These are phyloP conservation scores for Tetrax tetrax DNA, from an alignment of 2,113 vertebrate genomes.

Conservation along the genomic window DNA sequence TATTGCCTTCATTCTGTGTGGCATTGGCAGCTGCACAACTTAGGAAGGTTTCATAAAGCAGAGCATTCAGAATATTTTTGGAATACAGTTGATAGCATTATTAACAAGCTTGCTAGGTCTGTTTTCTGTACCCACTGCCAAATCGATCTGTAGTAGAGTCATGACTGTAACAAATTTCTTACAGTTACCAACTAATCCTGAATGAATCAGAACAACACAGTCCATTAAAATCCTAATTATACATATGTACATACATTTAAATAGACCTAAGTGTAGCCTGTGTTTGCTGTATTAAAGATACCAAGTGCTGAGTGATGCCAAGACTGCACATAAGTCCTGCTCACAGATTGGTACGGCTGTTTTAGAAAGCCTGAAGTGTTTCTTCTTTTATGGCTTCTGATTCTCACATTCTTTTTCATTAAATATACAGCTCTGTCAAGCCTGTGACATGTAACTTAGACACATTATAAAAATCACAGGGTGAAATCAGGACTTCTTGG, in stretches of 20 bases:
- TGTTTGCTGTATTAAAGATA: constrained; percentile 53
- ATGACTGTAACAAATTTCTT: constrained; percentile 64
- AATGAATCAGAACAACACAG: constrained; percentile 65
- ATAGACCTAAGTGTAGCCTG: constrained; percentile 7
- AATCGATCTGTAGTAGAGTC: constrained; percentile 38
- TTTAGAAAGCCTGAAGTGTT: constrained; percentile 26
- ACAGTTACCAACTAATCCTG: constrained; percentile 67
- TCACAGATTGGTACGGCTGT: not conserved
- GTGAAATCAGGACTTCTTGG: constrained; percentile 13
- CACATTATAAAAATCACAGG: not conserved
- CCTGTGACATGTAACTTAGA: not conserved
- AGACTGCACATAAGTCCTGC: not conserved
- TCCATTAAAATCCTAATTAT: constrained; percentile 67
- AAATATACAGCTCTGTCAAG: constrained; percentile 27
- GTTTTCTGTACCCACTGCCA: constrained; percentile 49
- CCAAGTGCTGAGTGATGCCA: not conserved
- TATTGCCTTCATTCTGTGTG: not conserved
- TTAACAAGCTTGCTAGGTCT: constrained; percentile 10
- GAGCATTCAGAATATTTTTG: not conserved
- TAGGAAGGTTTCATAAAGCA: not conserved
- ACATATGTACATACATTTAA: constrained; percentile 62
- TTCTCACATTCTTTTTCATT: not conserved
- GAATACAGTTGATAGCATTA: constrained; percentile 23
- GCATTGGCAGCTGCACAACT: constrained; percentile 8
- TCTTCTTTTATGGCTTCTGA: not conserved